Evolutionary conservation across 2,797 vertebrate species (phyloP).

Genomic region (Furcifer pardalis): DNA sequence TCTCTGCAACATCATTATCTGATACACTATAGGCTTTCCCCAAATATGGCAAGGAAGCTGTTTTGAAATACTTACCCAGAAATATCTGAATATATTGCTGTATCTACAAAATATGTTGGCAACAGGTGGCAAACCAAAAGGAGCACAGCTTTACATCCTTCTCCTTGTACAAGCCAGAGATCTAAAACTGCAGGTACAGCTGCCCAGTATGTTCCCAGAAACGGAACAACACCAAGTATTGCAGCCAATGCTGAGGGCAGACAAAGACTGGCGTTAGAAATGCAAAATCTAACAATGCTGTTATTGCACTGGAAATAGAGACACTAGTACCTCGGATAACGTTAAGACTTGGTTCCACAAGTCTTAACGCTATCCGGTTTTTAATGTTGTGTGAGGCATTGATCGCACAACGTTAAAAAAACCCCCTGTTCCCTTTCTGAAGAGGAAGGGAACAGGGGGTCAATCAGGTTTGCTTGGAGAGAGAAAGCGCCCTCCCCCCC

Average conservation of each 20-base stretch:
- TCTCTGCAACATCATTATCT: no score
- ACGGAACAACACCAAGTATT: slow-evolving; percentile 95
- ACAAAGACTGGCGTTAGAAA: slow-evolving; percentile 41
- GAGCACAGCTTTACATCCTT: slow-evolving; percentile 90
- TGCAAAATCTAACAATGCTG: background rate
- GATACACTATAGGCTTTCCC: background rate
- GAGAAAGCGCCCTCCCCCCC: no score
- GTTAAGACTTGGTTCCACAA: no score
- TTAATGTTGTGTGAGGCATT: no score
- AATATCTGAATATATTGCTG: slow-evolving; percentile 98
- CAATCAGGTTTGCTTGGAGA: no score
- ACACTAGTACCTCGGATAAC: no score
- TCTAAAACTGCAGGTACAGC: slow-evolving; percentile 92
- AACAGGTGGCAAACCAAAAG: slow-evolving; percentile 93
- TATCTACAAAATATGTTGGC: slow-evolving; percentile 97
- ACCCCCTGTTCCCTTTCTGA: no score
- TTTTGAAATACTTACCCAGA: slow-evolving; percentile 85
- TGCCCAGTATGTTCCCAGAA: slow-evolving; percentile 98
- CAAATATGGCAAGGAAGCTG: background rate
- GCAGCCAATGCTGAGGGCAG: slow-evolving; percentile 88
- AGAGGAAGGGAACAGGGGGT: no score
- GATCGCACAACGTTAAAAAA: no score
- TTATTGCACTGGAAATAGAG: slow-evolving; percentile 28
- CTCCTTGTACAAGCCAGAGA: slow-evolving; percentile 94
- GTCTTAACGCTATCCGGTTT: no score